Percentiles rank a stretch among this genome's conserved stretches.
These are phyloP conservation scores for Chrysaora quinquecirrha DNA, from an alignment of 30 jellyfish, hydroid and myxozoan species.

Conservation along the genomic window DNA sequence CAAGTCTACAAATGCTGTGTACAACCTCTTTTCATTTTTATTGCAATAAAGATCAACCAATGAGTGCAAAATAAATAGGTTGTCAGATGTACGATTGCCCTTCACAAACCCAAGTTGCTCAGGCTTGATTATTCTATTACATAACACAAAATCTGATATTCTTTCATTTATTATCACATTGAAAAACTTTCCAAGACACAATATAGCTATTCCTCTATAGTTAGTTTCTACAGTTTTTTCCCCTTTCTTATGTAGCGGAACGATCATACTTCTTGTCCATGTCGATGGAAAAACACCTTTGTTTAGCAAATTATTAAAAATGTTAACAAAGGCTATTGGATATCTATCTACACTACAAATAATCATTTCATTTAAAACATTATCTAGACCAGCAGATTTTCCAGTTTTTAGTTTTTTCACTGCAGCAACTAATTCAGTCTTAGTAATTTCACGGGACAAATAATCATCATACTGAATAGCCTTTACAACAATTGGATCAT, in stretches of 20 bases:
- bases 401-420: constrained; percentile 15
- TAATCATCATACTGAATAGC: background rate
- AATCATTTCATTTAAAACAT: constrained; percentile 27
- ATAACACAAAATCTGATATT: constrained; percentile 15
- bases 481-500: background rate
- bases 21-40: constrained; percentile 27
- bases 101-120: background rate
- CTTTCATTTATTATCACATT: constrained; percentile 24
- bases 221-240: background rate
- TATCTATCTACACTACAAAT: constrained; percentile 22
- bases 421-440: background rate
- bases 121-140: background rate
- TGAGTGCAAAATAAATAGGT: constrained; percentile 8
- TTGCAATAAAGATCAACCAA: constrained; percentile 29
- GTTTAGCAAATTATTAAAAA: constrained; percentile 6
- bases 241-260: constrained; percentile 19
- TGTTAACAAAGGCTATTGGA: constrained; percentile 3
- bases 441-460: background rate
- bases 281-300: constrained; percentile 29
- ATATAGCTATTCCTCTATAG: constrained; percentile 22
- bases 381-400: constrained; percentile 2
- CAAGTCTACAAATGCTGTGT: constrained; percentile 18
- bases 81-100: background rate
- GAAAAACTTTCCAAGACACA: constrained; percentile 26
- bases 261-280: constrained; percentile 8